phyloP scores from a whole-genome alignment of 2,797 vertebrate species.

The Garrulus glandarius region DNA sequence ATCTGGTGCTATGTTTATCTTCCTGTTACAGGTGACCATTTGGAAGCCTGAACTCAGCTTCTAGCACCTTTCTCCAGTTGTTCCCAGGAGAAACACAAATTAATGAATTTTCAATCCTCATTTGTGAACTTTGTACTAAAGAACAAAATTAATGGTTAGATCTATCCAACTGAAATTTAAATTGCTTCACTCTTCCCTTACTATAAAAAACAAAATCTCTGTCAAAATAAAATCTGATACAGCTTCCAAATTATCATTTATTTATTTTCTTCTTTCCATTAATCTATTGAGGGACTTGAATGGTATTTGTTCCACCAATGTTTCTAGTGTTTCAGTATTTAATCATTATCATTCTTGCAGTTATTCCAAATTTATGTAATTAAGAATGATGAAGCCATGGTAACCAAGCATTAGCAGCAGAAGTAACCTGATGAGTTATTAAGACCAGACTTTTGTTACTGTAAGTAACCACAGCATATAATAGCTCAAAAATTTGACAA shows the following conservation, averaged over 20 bases:
- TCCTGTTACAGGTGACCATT: background rate
- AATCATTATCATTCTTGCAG: background rate
- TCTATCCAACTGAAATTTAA: background rate
- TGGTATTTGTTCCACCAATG: background rate
- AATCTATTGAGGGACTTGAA: background rate
- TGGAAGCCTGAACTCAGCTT: background rate
- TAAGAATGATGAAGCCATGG: background rate
- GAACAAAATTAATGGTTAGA: background rate
- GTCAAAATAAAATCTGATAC: background rate
- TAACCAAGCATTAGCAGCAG: background rate
- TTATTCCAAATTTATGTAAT: background rate
- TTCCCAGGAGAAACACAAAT: background rate
- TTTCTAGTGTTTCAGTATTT: background rate
- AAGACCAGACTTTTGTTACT: background rate
- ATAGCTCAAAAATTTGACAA: background rate
- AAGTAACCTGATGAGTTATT: background rate
- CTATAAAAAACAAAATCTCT: background rate
- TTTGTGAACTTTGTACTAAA: background rate
- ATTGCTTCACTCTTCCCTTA: background rate
- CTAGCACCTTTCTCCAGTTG: background rate
- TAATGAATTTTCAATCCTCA: background rate
- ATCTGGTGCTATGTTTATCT: background rate
- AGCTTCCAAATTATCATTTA: background rate
- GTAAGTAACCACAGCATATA: background rate
- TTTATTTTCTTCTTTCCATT: background rate